Evolutionary conservation across 1,140 invertebrate genomes (phyloP).

Genomic region (Lordiphosa collinella): DNA sequence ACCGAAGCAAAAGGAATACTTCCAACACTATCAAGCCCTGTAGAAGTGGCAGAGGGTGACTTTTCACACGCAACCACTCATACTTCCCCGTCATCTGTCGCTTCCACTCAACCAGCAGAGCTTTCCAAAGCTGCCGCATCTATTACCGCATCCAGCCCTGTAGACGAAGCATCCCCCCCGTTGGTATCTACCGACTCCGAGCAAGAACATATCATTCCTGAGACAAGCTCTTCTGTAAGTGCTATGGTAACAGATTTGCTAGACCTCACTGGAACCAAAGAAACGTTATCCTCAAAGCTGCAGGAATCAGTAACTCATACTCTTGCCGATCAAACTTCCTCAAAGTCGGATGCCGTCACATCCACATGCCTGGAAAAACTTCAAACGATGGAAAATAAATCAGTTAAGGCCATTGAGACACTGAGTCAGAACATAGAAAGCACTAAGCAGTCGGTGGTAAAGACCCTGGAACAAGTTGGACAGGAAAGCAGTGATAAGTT

Average conservation of each 20-base stretch:
- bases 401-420: conserved; percentile 13
- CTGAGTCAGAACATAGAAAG: conserved; percentile 16
- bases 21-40: background rate
- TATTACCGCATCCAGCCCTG: conserved; percentile 58
- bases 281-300: conserved; percentile 13
- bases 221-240: conserved; percentile 1
- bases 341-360: conserved; percentile 4
- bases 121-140: conserved; percentile 8
- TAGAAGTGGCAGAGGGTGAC: conserved; percentile 2
- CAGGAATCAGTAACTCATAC: conserved; percentile 10
- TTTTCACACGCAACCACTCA: background rate
- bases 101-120: conserved; percentile 9
- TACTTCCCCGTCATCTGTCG: too few species aligned
- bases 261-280: conserved; percentile 8
- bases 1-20: background rate
- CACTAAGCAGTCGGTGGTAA: background rate
- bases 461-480: conserved; percentile 30
- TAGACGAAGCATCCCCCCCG: conserved; percentile 48
- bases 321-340: background rate
- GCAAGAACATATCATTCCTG: conserved; percentile 35
- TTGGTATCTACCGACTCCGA: conserved; percentile 12
- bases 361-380: conserved; percentile 13
- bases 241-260: conserved; percentile 7
- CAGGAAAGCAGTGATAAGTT: conserved; percentile 30
- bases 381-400: conserved; percentile 16